phyloP scores from a whole-genome alignment of 37 sponge, comb jelly and placozoan species.

The Oopsacas minuta region DNA sequence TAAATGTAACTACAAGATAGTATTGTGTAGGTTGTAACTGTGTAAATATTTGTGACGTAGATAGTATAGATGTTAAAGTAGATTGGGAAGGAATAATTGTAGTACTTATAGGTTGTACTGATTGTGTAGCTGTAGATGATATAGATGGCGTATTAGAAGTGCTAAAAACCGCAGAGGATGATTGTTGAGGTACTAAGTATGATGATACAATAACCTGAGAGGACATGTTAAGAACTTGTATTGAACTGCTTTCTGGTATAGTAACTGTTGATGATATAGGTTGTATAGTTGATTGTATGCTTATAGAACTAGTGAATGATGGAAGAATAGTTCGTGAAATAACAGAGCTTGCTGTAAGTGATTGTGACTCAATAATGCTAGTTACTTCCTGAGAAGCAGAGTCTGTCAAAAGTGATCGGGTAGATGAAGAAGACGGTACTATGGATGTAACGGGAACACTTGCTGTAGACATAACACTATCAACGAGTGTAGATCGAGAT shows the following conservation, averaged over 20 bases:
- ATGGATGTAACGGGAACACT: too few species aligned
- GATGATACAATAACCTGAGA: neutral
- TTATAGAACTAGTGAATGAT: too few species aligned
- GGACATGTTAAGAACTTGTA: neutral
- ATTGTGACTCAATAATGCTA: too few species aligned
- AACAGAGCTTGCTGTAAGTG: neutral
- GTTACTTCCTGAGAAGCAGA: too few species aligned
- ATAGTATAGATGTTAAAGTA: neutral
- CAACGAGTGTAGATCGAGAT: too few species aligned
- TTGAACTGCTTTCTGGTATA: neutral
- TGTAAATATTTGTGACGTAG: neutral
- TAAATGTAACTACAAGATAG: neutral
- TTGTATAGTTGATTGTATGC: neutral
- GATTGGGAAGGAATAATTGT: neutral
- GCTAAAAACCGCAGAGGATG: neutral
- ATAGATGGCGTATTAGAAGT: neutral
- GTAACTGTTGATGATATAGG: neutral
- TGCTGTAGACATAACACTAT: too few species aligned
- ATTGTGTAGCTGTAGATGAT: neutral
- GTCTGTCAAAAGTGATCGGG: too few species aligned
- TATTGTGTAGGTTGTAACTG: neutral
- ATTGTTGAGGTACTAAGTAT: neutral
- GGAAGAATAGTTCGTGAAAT: neutral
- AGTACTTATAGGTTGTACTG: neutral
- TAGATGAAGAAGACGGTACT: too few species aligned